Evolutionary conservation across 2,888 invertebrate genomes (phyloP), one percentile per base, ranked within the genome.

Genomic region (Drosophila formosana): DNA sequence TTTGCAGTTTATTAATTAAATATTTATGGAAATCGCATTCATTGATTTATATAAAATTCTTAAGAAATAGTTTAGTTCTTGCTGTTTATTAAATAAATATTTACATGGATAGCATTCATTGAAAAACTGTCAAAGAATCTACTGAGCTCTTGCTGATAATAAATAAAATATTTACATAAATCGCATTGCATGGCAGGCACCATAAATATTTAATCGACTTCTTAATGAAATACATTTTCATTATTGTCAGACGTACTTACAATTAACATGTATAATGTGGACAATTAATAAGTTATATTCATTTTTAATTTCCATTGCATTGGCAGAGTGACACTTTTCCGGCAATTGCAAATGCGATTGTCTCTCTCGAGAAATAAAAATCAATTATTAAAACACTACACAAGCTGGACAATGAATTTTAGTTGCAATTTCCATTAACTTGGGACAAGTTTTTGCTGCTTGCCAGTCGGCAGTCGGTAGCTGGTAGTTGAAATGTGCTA

Each of bases 381-480:
- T 46, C 28, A 28, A 47, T 47, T 30, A 49, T 9, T 30, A 9
- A 30, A 18, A 49, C 18, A 18, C 28, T 9, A 5, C 8, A 28
- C 8, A 49, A 9, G 18, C 37, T 49, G 13, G 18, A 49, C 7
- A 13, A 1, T 4, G 13, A 18, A 49, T 49, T 2, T 8, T 11
- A 37, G 37, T 11, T n/a, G n/a, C 18, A 39, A 52, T 52, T 39
- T 39, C 9, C 37, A 52, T 52, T 39, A 39, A 13, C 26, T 52
- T 52, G 51, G n/a, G 7, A 26, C 34, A 37, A 51, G 26, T 26
- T 26, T 25, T 34, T 34, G 34, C 13, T 37, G 34, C 34, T 34
- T 34, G 34, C 30, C 23, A 11, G 30, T n/a, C 23, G 28, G 5
- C 4, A 32, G 18, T 23, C n/a, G n/a, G n/a, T n/a, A n/a, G n/a